phyloP scores from a whole-genome alignment of 2,797 vertebrate genomes.

The Lagodon rhomboides region DNA sequence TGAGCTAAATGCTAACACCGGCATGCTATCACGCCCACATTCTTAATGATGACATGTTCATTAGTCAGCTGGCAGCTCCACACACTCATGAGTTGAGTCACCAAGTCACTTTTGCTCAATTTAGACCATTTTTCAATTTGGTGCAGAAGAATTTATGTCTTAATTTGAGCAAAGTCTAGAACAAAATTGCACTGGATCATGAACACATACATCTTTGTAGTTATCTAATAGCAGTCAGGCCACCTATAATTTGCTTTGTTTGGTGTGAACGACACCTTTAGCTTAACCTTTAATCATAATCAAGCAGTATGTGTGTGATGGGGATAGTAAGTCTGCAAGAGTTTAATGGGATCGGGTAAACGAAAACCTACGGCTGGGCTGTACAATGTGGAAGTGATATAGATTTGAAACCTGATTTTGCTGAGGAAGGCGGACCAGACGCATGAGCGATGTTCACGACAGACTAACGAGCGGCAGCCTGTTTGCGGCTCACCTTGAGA shows the following conservation, averaged over 20 bases:
- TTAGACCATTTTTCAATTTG: not conserved
- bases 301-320: not conserved
- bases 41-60: too few relatives aligned
- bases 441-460: not conserved
- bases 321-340: too few relatives aligned
- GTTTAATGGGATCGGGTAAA: too few relatives aligned
- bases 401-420: not conserved
- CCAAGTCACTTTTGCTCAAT: too few relatives aligned
- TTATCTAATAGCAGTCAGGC: not conserved
- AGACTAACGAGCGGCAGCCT: not conserved
- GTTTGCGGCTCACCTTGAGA: not conserved
- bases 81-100: not conserved
- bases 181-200: not conserved
- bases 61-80: not conserved
- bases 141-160: not conserved
- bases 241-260: not conserved
- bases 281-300: not conserved
- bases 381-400: not conserved
- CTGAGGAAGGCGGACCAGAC: not conserved
- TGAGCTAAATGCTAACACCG: not conserved
- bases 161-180: not conserved
- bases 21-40: not conserved
- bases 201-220: not conserved
- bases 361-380: not conserved
- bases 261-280: not conserved